Evolutionary conservation across 1,140 invertebrate genomes (phyloP).

Genomic region (Vanessa atalanta): DNA sequence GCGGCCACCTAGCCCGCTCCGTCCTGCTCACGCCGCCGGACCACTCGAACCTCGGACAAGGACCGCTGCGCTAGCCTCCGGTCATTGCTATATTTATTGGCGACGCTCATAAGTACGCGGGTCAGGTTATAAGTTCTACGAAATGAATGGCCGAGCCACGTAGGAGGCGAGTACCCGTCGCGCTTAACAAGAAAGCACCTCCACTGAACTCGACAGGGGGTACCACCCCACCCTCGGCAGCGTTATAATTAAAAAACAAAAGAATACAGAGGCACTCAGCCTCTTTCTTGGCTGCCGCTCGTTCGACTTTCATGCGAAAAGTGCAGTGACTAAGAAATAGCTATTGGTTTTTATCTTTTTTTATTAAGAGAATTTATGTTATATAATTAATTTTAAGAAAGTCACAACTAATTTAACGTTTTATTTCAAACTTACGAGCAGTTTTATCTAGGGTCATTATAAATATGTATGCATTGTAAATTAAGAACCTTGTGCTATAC

Average conservation of each 20-base stretch:
- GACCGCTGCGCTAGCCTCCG: slow-evolving; percentile 65
- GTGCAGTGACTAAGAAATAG: slow-evolving; percentile 46
- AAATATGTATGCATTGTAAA: too few species aligned
- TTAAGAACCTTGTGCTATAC: too few species aligned
- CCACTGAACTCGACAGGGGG: slow-evolving; percentile 66
- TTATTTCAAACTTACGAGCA: too few species aligned
- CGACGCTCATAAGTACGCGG: slow-evolving; percentile 81
- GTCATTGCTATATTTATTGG: slow-evolving; percentile 82
- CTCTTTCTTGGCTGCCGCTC: slow-evolving; percentile 70
- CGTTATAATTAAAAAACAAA: slow-evolving; percentile 81
- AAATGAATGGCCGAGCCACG: slow-evolving; percentile 78
- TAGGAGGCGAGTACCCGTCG: slow-evolving; percentile 70
- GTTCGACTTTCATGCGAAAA: slow-evolving; percentile 56
- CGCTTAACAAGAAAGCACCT: slow-evolving; percentile 77
- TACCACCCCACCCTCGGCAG: slow-evolving; percentile 59
- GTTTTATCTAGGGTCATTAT: too few species aligned
- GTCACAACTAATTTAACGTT: too few species aligned
- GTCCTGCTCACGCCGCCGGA: slow-evolving; percentile 59
- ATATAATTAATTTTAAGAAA: background rate
- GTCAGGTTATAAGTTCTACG: slow-evolving; percentile 80
- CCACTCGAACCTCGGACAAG: slow-evolving; percentile 48
- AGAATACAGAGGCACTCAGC: slow-evolving; percentile 78
- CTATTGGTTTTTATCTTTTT: slow-evolving; percentile 40
- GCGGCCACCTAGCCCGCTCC: slow-evolving; percentile 52
- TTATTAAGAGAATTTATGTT: slow-evolving; percentile 24